These are phyloP conservation scores for Dromococcyx pavoninus DNA, from an alignment of 2,797 vertebrate genomes.

Conservation along the genomic window DNA sequence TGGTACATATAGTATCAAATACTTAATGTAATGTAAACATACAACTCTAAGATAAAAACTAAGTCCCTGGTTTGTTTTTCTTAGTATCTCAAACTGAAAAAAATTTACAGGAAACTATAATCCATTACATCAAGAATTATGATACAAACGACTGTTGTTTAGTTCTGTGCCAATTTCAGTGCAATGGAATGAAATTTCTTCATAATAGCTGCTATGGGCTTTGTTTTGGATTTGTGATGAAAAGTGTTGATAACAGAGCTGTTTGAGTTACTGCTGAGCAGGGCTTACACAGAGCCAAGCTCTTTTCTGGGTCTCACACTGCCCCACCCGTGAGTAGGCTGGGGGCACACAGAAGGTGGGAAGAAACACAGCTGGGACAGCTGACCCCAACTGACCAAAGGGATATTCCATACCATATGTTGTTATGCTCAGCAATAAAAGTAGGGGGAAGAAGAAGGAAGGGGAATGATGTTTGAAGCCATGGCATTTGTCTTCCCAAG, in stretches of 20 bases:
- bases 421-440: neutral
- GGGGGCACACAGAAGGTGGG: neutral
- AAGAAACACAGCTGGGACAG: neutral
- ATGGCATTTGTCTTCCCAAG: neutral
- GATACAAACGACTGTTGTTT: neutral
- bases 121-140: neutral
- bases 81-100: neutral
- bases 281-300: neutral
- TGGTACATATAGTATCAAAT: neutral
- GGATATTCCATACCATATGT: neutral
- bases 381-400: neutral
- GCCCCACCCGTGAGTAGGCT: rapidly evolving
- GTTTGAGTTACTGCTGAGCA: neutral
- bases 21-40: neutral
- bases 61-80: neutral
- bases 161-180: neutral
- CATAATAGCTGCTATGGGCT: neutral
- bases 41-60: neutral
- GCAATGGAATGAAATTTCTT: neutral
- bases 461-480: neutral
- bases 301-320: neutral
- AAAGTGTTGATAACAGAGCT: neutral
- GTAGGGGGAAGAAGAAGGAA: neutral
- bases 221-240: neutral
- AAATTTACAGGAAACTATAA: neutral